phyloP scores from a whole-genome alignment of 2,797 vertebrate species.

The Dendrocincla tyrannina region DNA sequence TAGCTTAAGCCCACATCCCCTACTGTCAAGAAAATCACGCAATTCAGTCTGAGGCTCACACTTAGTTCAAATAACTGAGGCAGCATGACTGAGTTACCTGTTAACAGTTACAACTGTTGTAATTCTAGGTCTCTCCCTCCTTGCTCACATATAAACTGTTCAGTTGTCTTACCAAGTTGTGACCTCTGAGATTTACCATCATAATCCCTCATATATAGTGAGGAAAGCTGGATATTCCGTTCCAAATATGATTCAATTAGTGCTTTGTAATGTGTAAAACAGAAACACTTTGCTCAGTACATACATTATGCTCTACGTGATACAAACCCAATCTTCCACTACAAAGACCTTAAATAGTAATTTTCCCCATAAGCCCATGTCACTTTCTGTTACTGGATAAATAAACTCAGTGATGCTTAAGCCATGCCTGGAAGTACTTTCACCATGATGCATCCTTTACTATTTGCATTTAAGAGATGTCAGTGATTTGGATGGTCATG shows the following conservation, averaged over 20 bases:
- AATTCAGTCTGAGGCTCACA: not conserved
- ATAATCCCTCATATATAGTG: not conserved
- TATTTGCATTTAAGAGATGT: not conserved
- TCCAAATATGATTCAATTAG: not conserved
- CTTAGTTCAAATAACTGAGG: not conserved
- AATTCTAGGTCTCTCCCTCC: not conserved
- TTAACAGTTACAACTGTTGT: not conserved
- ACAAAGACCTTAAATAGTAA: not conserved
- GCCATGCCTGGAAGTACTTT: constrained; percentile 1
- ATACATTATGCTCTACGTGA: not conserved
- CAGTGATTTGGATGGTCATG: not conserved
- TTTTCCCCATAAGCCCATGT: not conserved
- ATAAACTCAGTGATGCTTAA: not conserved
- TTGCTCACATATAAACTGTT: not conserved
- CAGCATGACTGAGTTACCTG: not conserved
- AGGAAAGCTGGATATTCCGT: not conserved
- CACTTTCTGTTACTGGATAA: not conserved
- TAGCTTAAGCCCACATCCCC: not conserved
- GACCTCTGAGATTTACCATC: not conserved
- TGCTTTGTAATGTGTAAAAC: not conserved
- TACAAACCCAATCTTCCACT: not conserved
- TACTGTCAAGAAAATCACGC: not conserved
- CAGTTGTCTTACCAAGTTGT: not conserved
- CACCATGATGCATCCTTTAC: not conserved
- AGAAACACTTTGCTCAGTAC: not conserved